Percentiles rank a stretch among this genome's conserved stretches.
Conservation (phyloP, 2,888 invertebrate genomes). For the Dermolepida albohirtum region DNA sequence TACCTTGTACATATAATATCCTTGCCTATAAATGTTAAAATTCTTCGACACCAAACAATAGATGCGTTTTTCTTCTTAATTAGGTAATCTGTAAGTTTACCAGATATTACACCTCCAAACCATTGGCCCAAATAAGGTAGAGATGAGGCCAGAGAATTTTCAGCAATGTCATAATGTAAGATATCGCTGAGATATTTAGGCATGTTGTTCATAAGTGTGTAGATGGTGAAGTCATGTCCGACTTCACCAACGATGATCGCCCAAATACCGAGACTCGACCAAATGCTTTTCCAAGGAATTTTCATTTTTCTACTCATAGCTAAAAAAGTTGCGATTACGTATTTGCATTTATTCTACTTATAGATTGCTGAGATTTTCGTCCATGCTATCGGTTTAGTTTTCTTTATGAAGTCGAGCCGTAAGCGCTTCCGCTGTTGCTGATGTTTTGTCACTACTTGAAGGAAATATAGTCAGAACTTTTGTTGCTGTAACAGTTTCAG, state of each 20-base stretch:
- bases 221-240: slow-evolving; percentile 79
- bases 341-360: too few species aligned
- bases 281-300: slow-evolving; percentile 78
- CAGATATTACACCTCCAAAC: slow-evolving; percentile 73
- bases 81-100: slow-evolving; percentile 76
- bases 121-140: slow-evolving; percentile 77
- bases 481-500: too few species aligned
- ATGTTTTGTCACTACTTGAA: too few species aligned
- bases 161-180: slow-evolving; percentile 73
- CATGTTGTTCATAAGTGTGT: slow-evolving; percentile 77
- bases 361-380: too few species aligned
- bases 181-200: slow-evolving; percentile 77
- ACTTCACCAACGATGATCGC: slow-evolving; percentile 80
- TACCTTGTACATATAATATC: background rate
- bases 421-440: too few species aligned
- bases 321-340: background rate
- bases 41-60: slow-evolving; percentile 71
- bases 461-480: too few species aligned
- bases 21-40: slow-evolving; percentile 75
- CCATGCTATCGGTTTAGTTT: too few species aligned
- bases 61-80: slow-evolving; percentile 68
- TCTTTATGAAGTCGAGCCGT: too few species aligned
- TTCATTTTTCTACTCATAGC: slow-evolving; percentile 49
- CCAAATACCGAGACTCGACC: slow-evolving; percentile 79
- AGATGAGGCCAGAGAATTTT: slow-evolving; percentile 73